Evolutionary conservation across 1,140 invertebrate genomes (phyloP).

Genomic region (Aphis gossypii): DNA sequence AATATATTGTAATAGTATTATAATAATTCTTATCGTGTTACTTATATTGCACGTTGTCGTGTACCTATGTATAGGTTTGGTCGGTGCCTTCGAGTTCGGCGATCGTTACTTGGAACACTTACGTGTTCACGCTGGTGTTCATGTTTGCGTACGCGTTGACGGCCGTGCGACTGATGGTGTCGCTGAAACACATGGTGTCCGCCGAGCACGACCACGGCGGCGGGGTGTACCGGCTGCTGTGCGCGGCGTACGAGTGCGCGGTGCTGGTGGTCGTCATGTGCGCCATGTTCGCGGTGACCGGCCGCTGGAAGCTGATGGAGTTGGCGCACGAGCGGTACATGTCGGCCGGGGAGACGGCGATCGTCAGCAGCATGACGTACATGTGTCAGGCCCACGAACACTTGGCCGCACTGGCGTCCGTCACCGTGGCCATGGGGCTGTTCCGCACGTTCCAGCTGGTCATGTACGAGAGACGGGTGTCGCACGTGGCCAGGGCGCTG

Average conservation of each 20-base stretch:
- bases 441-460: neutral
- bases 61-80: neutral
- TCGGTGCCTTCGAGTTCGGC: neutral
- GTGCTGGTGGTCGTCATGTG: neutral
- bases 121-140: constrained; percentile 28
- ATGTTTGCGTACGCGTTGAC: neutral
- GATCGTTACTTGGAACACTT: neutral
- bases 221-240: neutral
- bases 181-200: neutral
- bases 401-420: neutral
- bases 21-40: neutral
- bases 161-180: neutral
- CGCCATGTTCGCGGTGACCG: neutral
- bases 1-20: no score
- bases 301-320: constrained; percentile 5
- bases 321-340: neutral
- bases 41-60: neutral
- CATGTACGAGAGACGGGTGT: neutral
- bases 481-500: neutral
- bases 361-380: neutral
- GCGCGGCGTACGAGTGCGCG: neutral
- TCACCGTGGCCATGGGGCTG: neutral
- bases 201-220: neutral
- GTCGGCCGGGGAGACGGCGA: neutral
- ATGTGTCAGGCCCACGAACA: constrained; percentile 9